A percentile compares a stretch with the other conserved stretches of the same genome.
phyloP scores from a whole-genome alignment of 2,113 vertebrate species.

The Felis catus region DNA sequence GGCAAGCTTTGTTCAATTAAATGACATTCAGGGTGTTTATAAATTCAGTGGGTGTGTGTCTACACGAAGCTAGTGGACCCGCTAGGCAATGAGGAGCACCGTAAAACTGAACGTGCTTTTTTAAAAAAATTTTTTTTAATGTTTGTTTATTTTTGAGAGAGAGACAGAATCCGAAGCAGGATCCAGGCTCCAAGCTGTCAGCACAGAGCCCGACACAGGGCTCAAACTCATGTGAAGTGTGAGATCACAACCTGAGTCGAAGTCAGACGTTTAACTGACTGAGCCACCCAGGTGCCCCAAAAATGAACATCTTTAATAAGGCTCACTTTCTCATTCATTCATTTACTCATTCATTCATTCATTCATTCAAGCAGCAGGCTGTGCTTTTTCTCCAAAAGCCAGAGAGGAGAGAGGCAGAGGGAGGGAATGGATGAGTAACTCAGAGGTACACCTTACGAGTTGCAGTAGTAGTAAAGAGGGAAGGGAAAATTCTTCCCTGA shows the following conservation, averaged over 20 bases:
- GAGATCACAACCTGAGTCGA: too few relatives aligned
- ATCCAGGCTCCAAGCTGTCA: too few relatives aligned
- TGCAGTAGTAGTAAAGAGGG: not conserved
- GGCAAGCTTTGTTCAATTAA: not conserved
- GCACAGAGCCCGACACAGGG: too few relatives aligned
- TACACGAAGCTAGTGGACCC: not conserved
- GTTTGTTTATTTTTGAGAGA: too few relatives aligned
- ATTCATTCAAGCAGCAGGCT: not conserved
- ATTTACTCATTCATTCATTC: not conserved
- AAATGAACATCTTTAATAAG: not conserved
- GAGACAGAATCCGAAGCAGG: too few relatives aligned
- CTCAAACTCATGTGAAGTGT: too few relatives aligned
- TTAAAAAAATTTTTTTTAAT: too few relatives aligned
- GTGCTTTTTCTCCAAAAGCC: not conserved
- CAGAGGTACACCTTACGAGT: not conserved
- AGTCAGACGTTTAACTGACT: too few relatives aligned
- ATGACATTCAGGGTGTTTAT: rapidly evolving
- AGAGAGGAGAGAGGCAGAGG: too few relatives aligned
- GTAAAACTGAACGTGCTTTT: rapidly evolving
- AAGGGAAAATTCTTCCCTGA: not conserved
- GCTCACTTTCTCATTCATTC: not conserved
- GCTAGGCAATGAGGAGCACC: not conserved
- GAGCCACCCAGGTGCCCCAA: not conserved
- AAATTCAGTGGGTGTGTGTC: not conserved
- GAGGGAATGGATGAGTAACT: not conserved